Conservation (phyloP, 2,888 invertebrate species). For the Artemia sinica region DNA sequence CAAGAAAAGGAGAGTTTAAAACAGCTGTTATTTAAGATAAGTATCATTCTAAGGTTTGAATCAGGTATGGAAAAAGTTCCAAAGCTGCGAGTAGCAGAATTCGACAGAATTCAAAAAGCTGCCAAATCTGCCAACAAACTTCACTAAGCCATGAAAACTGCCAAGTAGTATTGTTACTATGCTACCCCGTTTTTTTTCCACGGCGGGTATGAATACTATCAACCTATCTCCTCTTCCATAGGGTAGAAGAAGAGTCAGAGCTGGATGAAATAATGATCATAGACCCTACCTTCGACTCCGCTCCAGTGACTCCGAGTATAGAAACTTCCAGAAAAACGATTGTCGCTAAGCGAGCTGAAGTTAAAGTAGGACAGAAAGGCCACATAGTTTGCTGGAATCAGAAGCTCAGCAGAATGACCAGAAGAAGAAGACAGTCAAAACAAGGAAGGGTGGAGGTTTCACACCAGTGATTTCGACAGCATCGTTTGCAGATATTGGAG, state of each 20-base stretch:
- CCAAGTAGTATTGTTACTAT: too few relatives aligned
- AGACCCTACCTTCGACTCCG: constrained; percentile 1
- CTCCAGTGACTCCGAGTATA: not conserved
- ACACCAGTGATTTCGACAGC: constrained; percentile 14
- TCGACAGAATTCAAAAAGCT: too few relatives aligned
- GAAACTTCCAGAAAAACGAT: not conserved
- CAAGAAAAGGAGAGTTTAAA: too few relatives aligned
- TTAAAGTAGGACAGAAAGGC: not conserved
- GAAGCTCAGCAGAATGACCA: not conserved
- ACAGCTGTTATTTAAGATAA: too few relatives aligned
- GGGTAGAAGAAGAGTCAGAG: not conserved
- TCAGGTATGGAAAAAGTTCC: too few relatives aligned
- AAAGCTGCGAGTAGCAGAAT: too few relatives aligned
- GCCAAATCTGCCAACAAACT: too few relatives aligned
- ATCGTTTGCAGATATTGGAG: constrained; percentile 60
- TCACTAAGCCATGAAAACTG: too few relatives aligned
- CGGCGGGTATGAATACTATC: too few relatives aligned
- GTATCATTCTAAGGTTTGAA: too few relatives aligned
- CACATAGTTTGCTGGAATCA: not conserved
- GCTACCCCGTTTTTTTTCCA: too few relatives aligned
- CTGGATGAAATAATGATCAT: constrained; percentile 21
- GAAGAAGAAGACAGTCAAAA: constrained; percentile 4
- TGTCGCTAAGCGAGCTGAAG: not conserved
- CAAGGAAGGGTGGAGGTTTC: constrained; percentile 13
- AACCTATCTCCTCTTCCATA: too few relatives aligned